phyloP scores from a whole-genome alignment of 2,113 vertebrate genomes.

The Heterotilapia buettikoferi region DNA sequence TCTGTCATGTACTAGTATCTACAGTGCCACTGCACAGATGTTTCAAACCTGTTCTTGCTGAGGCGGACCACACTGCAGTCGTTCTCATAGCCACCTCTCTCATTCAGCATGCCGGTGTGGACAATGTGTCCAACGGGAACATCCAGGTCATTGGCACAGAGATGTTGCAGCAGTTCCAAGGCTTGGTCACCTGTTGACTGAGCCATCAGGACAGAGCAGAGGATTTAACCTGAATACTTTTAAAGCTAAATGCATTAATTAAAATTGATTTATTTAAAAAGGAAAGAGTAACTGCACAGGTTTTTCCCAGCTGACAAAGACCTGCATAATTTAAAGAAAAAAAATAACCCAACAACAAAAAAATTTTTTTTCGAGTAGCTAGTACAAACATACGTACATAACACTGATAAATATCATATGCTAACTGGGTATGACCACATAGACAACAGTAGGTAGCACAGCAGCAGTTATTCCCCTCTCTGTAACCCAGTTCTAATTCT shows the following conservation, averaged over 20 bases:
- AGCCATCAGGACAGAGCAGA: neutral
- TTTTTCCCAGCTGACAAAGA: neutral
- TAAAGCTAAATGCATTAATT: neutral
- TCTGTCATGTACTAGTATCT: too few relatives aligned
- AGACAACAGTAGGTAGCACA: neutral
- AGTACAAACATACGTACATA: neutral
- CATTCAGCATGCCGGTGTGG: constrained; percentile 96
- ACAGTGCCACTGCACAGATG: too few relatives aligned
- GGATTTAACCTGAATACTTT: neutral
- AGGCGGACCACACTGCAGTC: constrained; percentile 94
- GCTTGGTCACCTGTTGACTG: constrained; percentile 85
- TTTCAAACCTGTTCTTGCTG: constrained; percentile 86
- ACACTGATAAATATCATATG: neutral
- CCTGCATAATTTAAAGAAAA: neutral
- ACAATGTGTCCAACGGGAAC: constrained; percentile 95
- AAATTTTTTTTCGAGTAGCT: fast-evolving
- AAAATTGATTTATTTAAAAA: neutral
- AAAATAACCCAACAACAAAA: fast-evolving
- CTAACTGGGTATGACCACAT: neutral
- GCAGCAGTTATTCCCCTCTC: fast-evolving
- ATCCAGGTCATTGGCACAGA: constrained; percentile 93
- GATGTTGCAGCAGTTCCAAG: constrained; percentile 83
- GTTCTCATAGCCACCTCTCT: constrained; percentile 90
- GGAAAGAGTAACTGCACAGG: neutral
- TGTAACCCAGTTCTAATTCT: neutral